Conservation (phyloP, 1,140 invertebrate genomes). For the Drosophila triauraria region DNA sequence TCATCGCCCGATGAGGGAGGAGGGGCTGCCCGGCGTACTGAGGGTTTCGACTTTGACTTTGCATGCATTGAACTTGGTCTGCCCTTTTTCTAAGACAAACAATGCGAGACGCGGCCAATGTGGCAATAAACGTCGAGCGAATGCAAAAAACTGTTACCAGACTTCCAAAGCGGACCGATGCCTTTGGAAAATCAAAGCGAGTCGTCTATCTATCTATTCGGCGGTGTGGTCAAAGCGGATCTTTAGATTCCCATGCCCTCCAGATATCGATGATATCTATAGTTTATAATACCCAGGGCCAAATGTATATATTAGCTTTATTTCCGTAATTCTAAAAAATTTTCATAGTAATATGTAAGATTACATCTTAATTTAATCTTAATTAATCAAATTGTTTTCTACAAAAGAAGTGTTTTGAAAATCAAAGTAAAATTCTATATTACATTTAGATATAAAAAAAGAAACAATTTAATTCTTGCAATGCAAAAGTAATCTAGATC, state of each 20-base stretch:
- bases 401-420: too few relatives aligned
- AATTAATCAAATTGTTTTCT: too few relatives aligned
- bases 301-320: too few relatives aligned
- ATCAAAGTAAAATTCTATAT: too few relatives aligned
- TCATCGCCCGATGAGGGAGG: conserved; percentile 22
- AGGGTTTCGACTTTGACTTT: conserved; percentile 54
- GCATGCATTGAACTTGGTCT: conserved; percentile 53
- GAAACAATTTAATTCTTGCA: too few relatives aligned
- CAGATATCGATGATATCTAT: background rate
- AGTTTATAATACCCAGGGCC: background rate
- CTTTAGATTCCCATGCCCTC: background rate
- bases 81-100: conserved; percentile 42
- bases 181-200: background rate
- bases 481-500: too few relatives aligned
- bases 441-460: too few relatives aligned
- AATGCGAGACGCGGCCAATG: conserved; percentile 43
- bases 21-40: background rate
- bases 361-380: too few relatives aligned
- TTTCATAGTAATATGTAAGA: too few relatives aligned
- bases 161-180: background rate
- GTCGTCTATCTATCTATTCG: background rate
- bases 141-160: conserved; percentile 27
- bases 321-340: too few relatives aligned
- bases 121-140: conserved; percentile 32
- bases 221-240: background rate